These are phyloP conservation scores for Siphonodentalium dalli DNA, from an alignment of 2,888 invertebrate species.

Conservation along the genomic window DNA sequence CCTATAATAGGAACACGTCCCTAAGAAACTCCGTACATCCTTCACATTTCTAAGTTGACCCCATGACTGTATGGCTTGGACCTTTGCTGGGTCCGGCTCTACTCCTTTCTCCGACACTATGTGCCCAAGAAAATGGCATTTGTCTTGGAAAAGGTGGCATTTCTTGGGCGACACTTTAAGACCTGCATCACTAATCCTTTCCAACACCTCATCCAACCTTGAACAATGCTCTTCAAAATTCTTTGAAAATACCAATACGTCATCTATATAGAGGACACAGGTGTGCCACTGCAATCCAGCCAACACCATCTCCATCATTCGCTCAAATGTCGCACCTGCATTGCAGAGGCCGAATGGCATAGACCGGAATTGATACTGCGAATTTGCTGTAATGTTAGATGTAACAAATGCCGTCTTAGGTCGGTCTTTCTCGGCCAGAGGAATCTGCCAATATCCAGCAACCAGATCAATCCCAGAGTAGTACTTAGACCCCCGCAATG, in stretches of 20 bases:
- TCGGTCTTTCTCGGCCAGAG: not conserved
- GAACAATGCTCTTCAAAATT: not conserved
- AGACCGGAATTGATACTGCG: not conserved
- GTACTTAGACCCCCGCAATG: not conserved
- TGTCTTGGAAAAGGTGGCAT: not conserved
- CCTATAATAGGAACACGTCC: not conserved
- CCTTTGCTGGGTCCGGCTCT: constrained; percentile 5
- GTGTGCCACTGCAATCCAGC: not conserved
- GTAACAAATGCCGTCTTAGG: constrained; percentile 2
- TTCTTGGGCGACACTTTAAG: constrained; percentile 8
- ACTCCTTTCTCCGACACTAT: constrained; percentile 4
- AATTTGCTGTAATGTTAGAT: not conserved
- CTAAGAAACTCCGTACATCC: not conserved
- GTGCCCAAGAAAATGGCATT: not conserved
- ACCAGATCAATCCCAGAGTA: not conserved
- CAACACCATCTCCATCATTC: not conserved
- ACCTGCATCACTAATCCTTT: not conserved
- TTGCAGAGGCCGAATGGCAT: constrained; percentile 10
- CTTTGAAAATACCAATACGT: constrained; percentile 1
- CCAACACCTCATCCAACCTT: constrained; percentile 1
- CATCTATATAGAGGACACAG: constrained; percentile 6
- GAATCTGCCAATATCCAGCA: not conserved
- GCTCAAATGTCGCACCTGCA: not conserved
- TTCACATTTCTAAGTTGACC: not conserved
- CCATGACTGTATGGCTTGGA: not conserved